Percentiles rank a stretch among this genome's conserved stretches.
These are phyloP conservation scores for Rhogogaster chlorosoma DNA, from an alignment of 2,888 invertebrate species.

Conservation along the genomic window DNA sequence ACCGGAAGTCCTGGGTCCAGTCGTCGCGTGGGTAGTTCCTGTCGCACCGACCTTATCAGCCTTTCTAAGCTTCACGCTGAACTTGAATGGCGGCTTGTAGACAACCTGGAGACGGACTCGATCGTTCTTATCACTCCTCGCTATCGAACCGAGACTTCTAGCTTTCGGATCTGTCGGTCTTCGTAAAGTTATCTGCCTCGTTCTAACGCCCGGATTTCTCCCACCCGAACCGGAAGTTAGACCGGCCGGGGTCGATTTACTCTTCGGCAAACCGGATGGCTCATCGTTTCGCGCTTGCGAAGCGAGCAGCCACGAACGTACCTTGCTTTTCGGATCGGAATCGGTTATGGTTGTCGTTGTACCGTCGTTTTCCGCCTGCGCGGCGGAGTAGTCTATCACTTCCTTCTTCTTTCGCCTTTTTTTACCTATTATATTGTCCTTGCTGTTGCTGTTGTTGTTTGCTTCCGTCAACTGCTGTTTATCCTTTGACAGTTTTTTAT, in stretches of 20 bases:
- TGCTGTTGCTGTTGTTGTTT: slow-evolving; percentile 80
- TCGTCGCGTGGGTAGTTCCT: slow-evolving; percentile 54
- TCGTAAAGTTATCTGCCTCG: slow-evolving; percentile 69
- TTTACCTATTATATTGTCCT: slow-evolving; percentile 79
- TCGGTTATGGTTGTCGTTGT: slow-evolving; percentile 74
- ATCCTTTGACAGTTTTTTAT: slow-evolving; percentile 59
- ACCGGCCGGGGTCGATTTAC: slow-evolving; percentile 90
- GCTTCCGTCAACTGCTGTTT: slow-evolving; percentile 75
- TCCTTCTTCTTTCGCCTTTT: slow-evolving; percentile 84
- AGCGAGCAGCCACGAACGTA: slow-evolving; percentile 91
- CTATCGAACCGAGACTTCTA: slow-evolving; percentile 86
- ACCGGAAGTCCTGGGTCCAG: slow-evolving; percentile 59
- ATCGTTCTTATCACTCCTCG: slow-evolving; percentile 78
- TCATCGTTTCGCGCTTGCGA: slow-evolving; percentile 79
- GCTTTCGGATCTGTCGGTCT: slow-evolving; percentile 78
- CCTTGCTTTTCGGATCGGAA: slow-evolving; percentile 85
- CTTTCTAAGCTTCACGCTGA: slow-evolving; percentile 89
- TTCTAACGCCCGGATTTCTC: slow-evolving; percentile 58
- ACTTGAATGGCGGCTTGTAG: slow-evolving; percentile 93
- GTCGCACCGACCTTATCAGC: slow-evolving; percentile 83
- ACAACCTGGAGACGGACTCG: slow-evolving; percentile 88
- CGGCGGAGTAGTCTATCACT: slow-evolving; percentile 89
- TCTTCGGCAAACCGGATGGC: slow-evolving; percentile 85
- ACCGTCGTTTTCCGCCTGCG: slow-evolving; percentile 82
- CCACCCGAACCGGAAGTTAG: slow-evolving; percentile 78